Percentiles rank a stretch among this genome's conserved stretches.
These are phyloP conservation scores for Mallotus villosus DNA, from an alignment of 2,797 vertebrate genomes.

Conservation along the genomic window DNA sequence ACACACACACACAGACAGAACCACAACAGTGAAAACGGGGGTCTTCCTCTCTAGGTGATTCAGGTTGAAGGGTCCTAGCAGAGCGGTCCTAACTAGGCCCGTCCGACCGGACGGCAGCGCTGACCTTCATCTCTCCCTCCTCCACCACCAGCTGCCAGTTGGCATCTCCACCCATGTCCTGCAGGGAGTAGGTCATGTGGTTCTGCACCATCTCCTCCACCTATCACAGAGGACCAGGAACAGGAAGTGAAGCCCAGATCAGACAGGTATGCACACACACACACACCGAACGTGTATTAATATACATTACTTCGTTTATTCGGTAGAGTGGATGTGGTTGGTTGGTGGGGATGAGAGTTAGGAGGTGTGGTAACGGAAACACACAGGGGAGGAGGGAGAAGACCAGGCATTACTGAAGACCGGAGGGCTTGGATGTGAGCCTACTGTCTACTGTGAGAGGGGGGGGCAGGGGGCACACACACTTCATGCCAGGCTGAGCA, in stretches of 20 bases:
- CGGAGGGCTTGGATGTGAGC: neutral
- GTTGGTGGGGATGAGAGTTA: neutral
- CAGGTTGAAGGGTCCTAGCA: too few species aligned
- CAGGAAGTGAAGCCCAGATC: neutral
- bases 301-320: neutral
- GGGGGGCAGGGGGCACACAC: neutral
- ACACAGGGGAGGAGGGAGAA: neutral
- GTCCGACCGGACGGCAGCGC: too few species aligned
- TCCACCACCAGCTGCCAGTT: conserved; percentile 99
- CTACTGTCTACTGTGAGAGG: neutral
- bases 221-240: conserved; percentile 60
- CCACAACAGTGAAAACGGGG: neutral
- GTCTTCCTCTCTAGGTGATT: neutral
- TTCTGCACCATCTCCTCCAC: conserved; percentile 96
- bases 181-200: conserved; percentile 95
- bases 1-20: conserved; percentile 4
- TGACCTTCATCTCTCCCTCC: conserved; percentile 98
- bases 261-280: neutral
- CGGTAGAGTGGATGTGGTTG: neutral
- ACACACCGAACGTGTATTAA: too few species aligned
- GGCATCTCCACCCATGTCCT: conserved; percentile 96
- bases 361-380: neutral
- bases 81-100: too few species aligned
- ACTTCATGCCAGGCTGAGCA: neutral
- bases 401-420: neutral